Evolutionary conservation across 2,113 vertebrate species (phyloP), one percentile per base, ranked within the genome.

Genomic region (Bettongia penicillata): DNA sequence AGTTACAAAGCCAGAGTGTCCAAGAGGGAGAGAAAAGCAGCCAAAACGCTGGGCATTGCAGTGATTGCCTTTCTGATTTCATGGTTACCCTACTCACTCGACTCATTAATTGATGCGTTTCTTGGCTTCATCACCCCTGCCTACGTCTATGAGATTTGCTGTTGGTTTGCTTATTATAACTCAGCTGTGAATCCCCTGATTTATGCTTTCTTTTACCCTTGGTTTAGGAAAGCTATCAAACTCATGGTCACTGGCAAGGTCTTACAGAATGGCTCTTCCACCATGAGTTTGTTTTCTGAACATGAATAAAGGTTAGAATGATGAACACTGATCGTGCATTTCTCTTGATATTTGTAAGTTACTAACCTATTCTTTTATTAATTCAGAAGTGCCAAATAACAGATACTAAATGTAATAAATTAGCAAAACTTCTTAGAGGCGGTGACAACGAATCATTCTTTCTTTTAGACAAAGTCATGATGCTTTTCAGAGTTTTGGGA

Each of bases 141-240:
- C 0, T 51, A 97, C 92, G 22, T 98, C 53, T 98, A 97, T 96
- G 96, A 98, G 94, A 95, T 97, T 68, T 1, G 98, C 28, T 89
- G 97, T 90, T 98, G 97, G 96, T 96, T 98, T 48, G 94, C 95
- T 89, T 98, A 97, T 93, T 28, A 90, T 89, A 97, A 97, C 93
- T 97, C 95, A 51, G 91, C 93, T 9, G 94, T 91, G n/a, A 97
- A 95, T 5, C 90, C 91, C 50, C 94, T 98, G 77, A 90, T 97
- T 52, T 93, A 98, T 96, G 93, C 93, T n/a, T 95, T 96, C 51
- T 98, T 97, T 96, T 94, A 97, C 92, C 94, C 93, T 49, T 94
- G 92, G 95, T 97, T 98, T 94, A 53, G 52, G 90, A 98, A 98
- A 97, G 91, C 53, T 57, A 90, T 97, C 28, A 68, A 92, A 77